Percentiles rank a stretch among this genome's conserved stretches.
These are phyloP conservation scores for Heliconius hortense DNA, from an alignment of 2,888 invertebrate genomes.

Conservation along the genomic window DNA sequence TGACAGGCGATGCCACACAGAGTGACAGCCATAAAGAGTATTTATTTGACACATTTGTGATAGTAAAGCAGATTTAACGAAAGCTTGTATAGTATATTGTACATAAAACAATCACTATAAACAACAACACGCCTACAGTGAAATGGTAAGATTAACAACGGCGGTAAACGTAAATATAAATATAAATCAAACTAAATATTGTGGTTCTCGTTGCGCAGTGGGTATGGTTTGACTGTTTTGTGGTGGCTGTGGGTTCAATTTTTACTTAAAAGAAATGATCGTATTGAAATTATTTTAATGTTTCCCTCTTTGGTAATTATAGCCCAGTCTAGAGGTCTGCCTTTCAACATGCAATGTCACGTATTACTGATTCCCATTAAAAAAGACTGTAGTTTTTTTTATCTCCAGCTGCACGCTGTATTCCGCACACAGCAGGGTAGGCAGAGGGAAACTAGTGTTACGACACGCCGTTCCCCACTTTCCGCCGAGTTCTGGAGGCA, in stretches of 20 bases:
- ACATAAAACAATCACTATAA: slow-evolving; percentile 33
- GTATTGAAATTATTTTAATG: neutral
- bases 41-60: slow-evolving; percentile 30
- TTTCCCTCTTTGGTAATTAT: too few species aligned
- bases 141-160: slow-evolving; percentile 18
- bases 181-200: slow-evolving; percentile 14
- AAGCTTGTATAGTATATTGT: slow-evolving; percentile 18
- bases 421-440: too few species aligned
- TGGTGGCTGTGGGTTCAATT: neutral
- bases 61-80: slow-evolving; percentile 30
- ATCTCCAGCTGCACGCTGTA: too few species aligned
- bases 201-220: neutral
- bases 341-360: too few species aligned
- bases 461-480: too few species aligned
- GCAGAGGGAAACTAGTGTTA: too few species aligned
- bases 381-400: too few species aligned
- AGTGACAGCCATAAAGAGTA: slow-evolving; percentile 28
- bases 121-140: slow-evolving; percentile 26
- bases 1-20: slow-evolving; percentile 22
- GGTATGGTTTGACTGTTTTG: neutral
- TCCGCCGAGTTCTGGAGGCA: too few species aligned
- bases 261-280: neutral
- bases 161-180: slow-evolving; percentile 20
- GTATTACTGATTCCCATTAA: too few species aligned
- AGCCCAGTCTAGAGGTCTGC: too few species aligned